Evolutionary conservation across 2,888 invertebrate genomes (phyloP).

Genomic region (Hermaeophaga mercurialis): DNA sequence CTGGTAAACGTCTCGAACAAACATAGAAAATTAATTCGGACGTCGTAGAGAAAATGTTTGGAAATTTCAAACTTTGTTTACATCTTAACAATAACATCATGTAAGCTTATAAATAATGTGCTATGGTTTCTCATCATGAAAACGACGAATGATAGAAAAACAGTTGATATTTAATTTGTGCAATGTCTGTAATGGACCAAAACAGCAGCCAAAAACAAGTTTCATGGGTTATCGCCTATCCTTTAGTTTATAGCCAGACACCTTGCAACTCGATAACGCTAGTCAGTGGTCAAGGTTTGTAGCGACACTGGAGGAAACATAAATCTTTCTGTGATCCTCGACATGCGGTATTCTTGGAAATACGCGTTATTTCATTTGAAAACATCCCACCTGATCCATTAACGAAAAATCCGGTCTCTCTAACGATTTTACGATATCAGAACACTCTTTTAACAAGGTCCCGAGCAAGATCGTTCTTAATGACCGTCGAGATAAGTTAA

Average conservation of each 20-base stretch:
- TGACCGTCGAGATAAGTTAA: conserved; percentile 49
- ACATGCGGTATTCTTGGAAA: conserved; percentile 45
- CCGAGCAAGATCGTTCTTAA: conserved; percentile 54
- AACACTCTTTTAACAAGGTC: conserved; percentile 51
- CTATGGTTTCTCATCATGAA: too few species aligned
- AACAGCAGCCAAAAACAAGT: conserved; percentile 14
- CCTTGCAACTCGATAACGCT: conserved; percentile 17
- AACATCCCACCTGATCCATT: conserved; percentile 50
- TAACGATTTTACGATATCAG: conserved; percentile 50
- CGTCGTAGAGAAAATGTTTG: too few species aligned
- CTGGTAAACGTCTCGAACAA: too few species aligned
- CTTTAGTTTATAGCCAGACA: conserved; percentile 23
- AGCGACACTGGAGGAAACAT: conserved; percentile 35
- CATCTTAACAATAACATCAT: too few species aligned
- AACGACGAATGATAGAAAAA: too few species aligned
- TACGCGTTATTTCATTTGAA: conserved; percentile 47
- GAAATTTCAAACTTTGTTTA: too few species aligned
- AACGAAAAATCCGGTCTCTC: conserved; percentile 50
- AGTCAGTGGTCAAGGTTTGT: conserved; percentile 27
- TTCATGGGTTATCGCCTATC: conserved; percentile 2
- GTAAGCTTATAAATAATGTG: too few species aligned
- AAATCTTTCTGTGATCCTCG: conserved; percentile 37
- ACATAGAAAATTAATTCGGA: too few species aligned
- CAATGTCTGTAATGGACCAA: background rate
- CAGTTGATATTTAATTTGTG: too few species aligned